Conservation (phyloP, 2,113 vertebrate species). For the Solenodon paradoxus region DNA sequence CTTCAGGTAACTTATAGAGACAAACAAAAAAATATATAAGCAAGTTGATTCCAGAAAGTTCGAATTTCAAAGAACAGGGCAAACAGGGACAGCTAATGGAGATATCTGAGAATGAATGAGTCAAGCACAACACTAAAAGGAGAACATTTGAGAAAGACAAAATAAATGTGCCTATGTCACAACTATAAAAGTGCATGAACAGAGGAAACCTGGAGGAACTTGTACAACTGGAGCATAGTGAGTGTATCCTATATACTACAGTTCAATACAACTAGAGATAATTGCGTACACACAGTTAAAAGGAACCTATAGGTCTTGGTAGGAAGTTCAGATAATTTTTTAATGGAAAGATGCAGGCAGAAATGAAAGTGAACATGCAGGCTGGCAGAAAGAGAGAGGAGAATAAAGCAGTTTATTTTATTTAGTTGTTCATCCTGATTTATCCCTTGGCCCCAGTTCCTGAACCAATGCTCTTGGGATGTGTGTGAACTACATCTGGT, state of each 20-base stretch:
- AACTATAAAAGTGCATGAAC: neutral
- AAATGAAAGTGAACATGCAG: no score
- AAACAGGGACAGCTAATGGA: neutral
- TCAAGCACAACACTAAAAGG: neutral
- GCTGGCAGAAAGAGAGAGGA: no score
- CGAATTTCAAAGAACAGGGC: neutral
- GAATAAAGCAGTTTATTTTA: no score
- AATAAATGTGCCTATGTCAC: neutral
- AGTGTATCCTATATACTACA: accelerated
- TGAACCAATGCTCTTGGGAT: no score
- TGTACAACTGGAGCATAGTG: neutral
- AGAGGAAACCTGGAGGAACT: no score
- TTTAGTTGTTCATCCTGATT: no score
- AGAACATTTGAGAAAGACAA: neutral
- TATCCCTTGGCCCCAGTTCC: no score
- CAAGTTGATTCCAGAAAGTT: neutral
- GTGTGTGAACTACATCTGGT: no score
- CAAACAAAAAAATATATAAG: neutral
- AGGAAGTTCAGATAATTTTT: neutral
- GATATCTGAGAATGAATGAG: neutral
- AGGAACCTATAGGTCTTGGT: neutral
- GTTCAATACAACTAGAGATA: no score
- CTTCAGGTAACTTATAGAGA: neutral
- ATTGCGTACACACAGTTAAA: neutral
- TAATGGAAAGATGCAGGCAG: no score